Evolutionary conservation across 2,113 vertebrate genomes (phyloP), one percentile per base, ranked within the genome.

Genomic region (Pseudorectes ferrugineus): DNA sequence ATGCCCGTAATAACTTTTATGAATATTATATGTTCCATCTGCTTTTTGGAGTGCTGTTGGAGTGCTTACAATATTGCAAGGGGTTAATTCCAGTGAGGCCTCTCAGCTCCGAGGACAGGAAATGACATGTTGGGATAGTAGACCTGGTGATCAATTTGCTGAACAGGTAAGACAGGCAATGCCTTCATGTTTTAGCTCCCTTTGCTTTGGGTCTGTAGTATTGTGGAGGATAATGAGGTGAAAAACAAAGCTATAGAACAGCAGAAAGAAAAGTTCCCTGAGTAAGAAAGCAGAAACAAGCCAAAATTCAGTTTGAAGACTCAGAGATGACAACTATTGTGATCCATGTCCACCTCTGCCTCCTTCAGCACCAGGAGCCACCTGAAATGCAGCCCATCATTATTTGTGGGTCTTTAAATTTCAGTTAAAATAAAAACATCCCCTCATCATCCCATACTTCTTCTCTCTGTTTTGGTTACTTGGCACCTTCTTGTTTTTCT

Each of bases 21-120:
- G 54, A 92, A 93, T 93, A 72, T 78, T 87, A 72, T 82, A 80
- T 88, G 14, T 52, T 93, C 87, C 63, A 51, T 83, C 87, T 94
- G 72, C 31, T 46, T 95, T 88, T 79, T 80, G 75, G 78, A 88
- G 26, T 62, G 58, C 25, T 75, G 25, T 19, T 91, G 40, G 26
- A 12, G 54, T 54, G 42, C n/a, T 66, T 59, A 21, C 14, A 74
- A 11, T 73, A 33, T 82, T 85, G n/a, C 31, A 83, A 88, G 28
- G 65, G 36, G 67, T 93, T 85, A 94, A 93, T 74, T 88, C 24
- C 26, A 76, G 22, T 21, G 31, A 67, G 25, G 25, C 2, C 24
- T 35, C 46, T 19, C 74, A 57, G 12, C 16, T 87, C 38, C 8
- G 3, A 48, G 35, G 14, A 59, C 58, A 78, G 57, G 22, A 85